Base-by-base conservation (phyloP, 2,888 invertebrate genomes). In the Acronicta alni region DNA sequence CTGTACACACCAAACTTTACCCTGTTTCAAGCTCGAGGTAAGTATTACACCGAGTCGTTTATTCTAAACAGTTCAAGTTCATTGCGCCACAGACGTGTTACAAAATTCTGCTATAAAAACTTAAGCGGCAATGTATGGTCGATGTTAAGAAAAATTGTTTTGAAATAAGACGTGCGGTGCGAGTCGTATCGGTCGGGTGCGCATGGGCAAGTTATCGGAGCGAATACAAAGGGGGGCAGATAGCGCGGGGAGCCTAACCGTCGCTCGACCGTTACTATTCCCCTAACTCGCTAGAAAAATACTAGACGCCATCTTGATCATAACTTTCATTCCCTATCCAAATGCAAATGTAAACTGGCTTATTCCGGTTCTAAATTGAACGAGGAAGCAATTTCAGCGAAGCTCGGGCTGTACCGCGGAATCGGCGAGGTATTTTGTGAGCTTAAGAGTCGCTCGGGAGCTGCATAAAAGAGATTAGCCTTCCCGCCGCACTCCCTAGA, bases 191-290 rank as follows among this genome's bases (percentile, higher is more conserved):
- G 93, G 88, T 93, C 91, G 92, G 93, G 90, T 94, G 93, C 93
- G 92, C 93, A 90, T 89, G 90, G 89, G 92, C 93, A 92, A 92
- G 92, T 94, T 94, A 94, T 93, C 93, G 93, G 93, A 94, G 93
- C 94, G 93, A 93, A 93, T 92, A 93, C 92, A 89, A 93, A 92
- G 91, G 93, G 67, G 92, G 92, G 92, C 91, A 92, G 92, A 93
- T 93, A 93, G 91, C 88, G 93, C 93, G 92, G 93, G 93, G 92
- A 92, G 90, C 81, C 88, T 90, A 93, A 94, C 93, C 93, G 93
- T 90, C 93, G 85, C 87, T 90, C 93, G 93, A 93, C 93, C 93
- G 93, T 93, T 94, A 92, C 92, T 87, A 83, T 87, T 92, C 91
- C 93, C 93, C 92, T 91, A 90, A 90, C 90, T 86, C 81, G 73